Evolutionary conservation across 2,113 vertebrate species (phyloP), one percentile per base, ranked within the genome.

Genomic region (Etia nguti): DNA sequence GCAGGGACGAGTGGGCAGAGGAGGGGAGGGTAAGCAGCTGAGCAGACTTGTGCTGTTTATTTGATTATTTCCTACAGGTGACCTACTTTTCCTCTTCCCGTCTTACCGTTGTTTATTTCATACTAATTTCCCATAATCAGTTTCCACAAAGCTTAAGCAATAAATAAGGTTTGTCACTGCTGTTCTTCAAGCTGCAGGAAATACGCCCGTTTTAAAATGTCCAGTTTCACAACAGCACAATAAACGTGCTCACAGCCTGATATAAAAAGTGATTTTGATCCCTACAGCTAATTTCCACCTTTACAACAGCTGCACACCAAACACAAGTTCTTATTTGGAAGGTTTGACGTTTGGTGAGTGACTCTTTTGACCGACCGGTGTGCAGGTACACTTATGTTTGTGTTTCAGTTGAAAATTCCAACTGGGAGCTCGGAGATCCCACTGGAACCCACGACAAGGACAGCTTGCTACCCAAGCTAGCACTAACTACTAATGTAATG

Each of bases 401-500:
- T 15, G 62, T 43, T 70, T 15, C 8, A 43, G 38, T 24, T 70
- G 12, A 24, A 43, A 16, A 43, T 6, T 2, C 12, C 36, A 24
- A 43, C 65, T 24, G 65, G 65, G 38, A 24, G n/a, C 38, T 70
- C 0, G 3, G 12, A 10, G 3, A 15, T 24, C n/a, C 36, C 9
- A 0, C 36, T 70, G 65, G 38, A 70, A 24, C 36, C 36, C n/a
- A 0, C 1, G 3, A 41, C n/a, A 10, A 41, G n/a, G 7, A 24
- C 10, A 46, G 22, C 20, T 22, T 0, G 34, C 20, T 38, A 38
- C 31, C 31, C 60, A 5, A 41, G 62, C 3, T 9, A 8, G 34
- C 20, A 0, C 1, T 46, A 2, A 10, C 22, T 46, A 22, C 68
- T 46, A 46, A 26, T 48, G 41, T 15, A 46, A 18, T 18, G 15